phyloP scores from a whole-genome alignment of 2,113 vertebrate genomes.

The Eclectus roratus region DNA sequence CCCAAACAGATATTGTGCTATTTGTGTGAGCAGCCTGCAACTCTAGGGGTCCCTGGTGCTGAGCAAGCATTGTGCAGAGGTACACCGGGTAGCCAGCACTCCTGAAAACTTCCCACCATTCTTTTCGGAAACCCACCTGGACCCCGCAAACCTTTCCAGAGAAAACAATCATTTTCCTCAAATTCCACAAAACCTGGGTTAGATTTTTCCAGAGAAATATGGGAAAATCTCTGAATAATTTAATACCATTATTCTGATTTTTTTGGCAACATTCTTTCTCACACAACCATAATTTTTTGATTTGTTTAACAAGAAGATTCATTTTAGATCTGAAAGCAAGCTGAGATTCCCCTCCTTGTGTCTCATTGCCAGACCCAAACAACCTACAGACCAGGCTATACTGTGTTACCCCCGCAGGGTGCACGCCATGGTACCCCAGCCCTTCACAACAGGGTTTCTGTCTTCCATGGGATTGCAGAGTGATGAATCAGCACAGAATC shows the following conservation, averaged over 20 bases:
- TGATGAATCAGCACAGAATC: constrained; percentile 41
- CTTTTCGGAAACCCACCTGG: neutral
- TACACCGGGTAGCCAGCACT: neutral
- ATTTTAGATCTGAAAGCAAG: neutral
- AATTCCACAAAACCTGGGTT: neutral
- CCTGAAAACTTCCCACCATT: neutral
- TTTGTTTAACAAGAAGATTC: neutral
- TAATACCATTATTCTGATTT: neutral
- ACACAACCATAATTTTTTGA: accelerated
- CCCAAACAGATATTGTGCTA: neutral
- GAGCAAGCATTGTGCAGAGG: accelerated
- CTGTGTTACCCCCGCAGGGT: accelerated
- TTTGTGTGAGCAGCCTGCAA: neutral
- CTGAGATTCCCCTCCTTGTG: neutral
- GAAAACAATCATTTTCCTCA: neutral
- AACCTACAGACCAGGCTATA: neutral
- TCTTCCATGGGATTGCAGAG: neutral
- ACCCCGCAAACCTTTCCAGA: neutral
- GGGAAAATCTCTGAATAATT: neutral
- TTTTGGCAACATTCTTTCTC: neutral
- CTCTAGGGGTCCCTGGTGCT: neutral
- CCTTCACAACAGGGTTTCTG: neutral
- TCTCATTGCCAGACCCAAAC: neutral
- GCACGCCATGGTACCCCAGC: neutral
- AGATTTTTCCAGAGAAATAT: neutral